phyloP scores from a whole-genome alignment of 2,888 invertebrate species.

The Therioaphis trifolii region DNA sequence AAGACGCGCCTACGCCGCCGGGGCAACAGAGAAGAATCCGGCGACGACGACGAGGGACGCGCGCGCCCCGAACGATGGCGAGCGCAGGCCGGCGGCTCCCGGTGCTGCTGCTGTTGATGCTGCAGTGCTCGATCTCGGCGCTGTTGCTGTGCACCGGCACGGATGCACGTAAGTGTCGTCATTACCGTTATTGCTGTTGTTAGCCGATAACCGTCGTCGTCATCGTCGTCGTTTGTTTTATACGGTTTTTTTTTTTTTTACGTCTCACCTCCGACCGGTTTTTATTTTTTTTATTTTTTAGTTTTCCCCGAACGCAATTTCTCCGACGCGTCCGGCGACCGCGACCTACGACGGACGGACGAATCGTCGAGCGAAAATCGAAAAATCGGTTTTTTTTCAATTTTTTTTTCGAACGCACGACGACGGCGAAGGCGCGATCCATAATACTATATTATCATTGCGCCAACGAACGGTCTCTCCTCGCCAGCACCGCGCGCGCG shows the following conservation, averaged over 20 bases:
- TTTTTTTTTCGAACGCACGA: too few species aligned
- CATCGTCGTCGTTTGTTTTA: too few species aligned
- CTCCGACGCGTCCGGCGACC: too few species aligned
- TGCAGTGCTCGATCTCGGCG: slow-evolving; percentile 10
- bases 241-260: too few species aligned
- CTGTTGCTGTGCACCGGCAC: not conserved
- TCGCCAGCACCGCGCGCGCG: not conserved
- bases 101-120: not conserved
- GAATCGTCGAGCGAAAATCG: too few species aligned
- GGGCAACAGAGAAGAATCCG: too few species aligned
- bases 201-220: not conserved
- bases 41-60: not conserved
- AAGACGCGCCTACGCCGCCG: too few species aligned
- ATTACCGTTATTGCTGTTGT: not conserved
- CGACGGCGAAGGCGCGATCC: not conserved
- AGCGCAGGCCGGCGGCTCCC: not conserved
- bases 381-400: too few species aligned
- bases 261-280: too few species aligned
- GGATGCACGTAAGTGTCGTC: slow-evolving; percentile 34
- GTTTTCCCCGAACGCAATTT: too few species aligned
- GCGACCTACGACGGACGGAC: too few species aligned
- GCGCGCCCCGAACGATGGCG: not conserved
- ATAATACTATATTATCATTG: not conserved
- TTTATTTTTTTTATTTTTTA: too few species aligned
- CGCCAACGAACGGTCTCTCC: not conserved